Evolutionary conservation across 2,797 vertebrate species (phyloP).

Genomic region (Rhodeus uyekii): DNA sequence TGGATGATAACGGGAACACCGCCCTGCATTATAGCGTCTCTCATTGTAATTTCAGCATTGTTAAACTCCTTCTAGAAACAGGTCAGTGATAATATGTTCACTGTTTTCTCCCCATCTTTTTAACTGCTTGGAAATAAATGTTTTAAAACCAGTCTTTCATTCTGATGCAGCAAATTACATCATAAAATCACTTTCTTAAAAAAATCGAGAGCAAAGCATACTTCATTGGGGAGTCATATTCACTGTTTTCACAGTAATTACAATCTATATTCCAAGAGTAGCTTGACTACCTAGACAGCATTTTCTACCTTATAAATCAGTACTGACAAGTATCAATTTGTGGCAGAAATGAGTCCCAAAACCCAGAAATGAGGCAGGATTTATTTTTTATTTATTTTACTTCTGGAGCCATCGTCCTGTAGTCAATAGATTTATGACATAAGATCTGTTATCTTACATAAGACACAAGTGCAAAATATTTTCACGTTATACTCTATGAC

Average conservation of each 20-base stretch:
- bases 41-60: conserved; percentile 89
- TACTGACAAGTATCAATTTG: background rate
- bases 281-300: background rate
- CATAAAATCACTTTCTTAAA: background rate
- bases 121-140: background rate
- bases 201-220: background rate
- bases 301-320: background rate
- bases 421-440: background rate
- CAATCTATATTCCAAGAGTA: background rate
- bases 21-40: conserved; percentile 95
- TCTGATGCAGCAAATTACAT: background rate
- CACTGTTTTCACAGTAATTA: background rate
- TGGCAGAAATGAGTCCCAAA: background rate
- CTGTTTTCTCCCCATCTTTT: background rate
- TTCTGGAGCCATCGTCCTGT: background rate
- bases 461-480: background rate
- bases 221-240: background rate
- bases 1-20: conserved; percentile 91
- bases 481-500: background rate
- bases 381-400: no score
- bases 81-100: conserved; percentile 68
- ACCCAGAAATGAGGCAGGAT: background rate
- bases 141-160: background rate
- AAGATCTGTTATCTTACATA: background rate
- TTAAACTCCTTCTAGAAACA: conserved; percentile 87